A percentile compares a stretch with the other conserved stretches of the same genome.
These are phyloP conservation scores for Euphysa ruthae DNA, from an alignment of 30 jellyfish, hydroid and myxozoan genomes.

Conservation along the genomic window DNA sequence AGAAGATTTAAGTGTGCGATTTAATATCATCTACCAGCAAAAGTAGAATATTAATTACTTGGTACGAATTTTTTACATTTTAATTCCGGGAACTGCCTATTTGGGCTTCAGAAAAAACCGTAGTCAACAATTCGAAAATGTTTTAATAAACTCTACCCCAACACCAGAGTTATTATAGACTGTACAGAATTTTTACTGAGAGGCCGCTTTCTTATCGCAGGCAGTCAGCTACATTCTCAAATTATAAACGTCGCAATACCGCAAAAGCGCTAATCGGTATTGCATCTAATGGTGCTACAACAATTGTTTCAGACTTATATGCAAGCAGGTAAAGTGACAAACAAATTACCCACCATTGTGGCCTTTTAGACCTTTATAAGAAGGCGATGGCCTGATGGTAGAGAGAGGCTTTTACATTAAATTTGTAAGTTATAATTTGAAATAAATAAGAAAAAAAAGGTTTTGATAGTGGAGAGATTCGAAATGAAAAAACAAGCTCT, in stretches of 20 bases:
- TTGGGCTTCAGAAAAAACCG: conserved; percentile 24
- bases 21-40: background rate
- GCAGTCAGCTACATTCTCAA: conserved; percentile 44
- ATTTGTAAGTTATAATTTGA: too few species aligned
- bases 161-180: conserved; percentile 38
- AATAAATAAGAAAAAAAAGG: too few species aligned
- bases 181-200: conserved; percentile 34
- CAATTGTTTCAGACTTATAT: conserved; percentile 46
- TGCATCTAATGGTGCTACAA: conserved; percentile 37
- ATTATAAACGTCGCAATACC: conserved; percentile 43
- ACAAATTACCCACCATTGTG: conserved; percentile 7
- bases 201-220: conserved; percentile 48
- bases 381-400: conserved; percentile 57
- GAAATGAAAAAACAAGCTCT: too few species aligned
- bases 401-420: conserved; percentile 33
- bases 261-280: conserved; percentile 72
- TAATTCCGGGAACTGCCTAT: conserved; percentile 32
- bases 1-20: conserved; percentile 30
- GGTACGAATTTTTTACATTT: conserved; percentile 22
- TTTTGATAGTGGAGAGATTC: too few species aligned
- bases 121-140: background rate
- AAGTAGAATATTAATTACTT: too few species aligned
- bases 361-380: conserved; percentile 12
- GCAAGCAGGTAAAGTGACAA: conserved; percentile 51
- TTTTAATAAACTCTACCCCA: conserved; percentile 23